phyloP scores from a whole-genome alignment of 2,888 invertebrate species.

The Hydrotaea diabolus region DNA sequence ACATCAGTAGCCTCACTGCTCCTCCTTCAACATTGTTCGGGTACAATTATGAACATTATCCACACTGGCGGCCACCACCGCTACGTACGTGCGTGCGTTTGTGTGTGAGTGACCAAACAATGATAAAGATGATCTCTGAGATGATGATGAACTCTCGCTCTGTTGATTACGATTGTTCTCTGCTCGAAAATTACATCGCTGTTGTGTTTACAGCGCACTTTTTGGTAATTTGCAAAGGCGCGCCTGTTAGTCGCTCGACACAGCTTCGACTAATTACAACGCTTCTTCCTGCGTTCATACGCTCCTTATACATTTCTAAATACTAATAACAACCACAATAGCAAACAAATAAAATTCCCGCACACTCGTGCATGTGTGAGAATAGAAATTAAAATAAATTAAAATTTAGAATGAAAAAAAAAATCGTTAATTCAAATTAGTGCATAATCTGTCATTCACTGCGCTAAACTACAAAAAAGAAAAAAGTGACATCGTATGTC shows the following conservation, averaged over 20 bases:
- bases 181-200: not conserved
- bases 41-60: not conserved
- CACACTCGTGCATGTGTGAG: not conserved
- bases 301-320: not conserved
- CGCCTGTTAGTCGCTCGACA: slow-evolving; percentile 72
- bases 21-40: not conserved
- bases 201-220: not conserved
- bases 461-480: not conserved
- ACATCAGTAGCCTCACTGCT: not conserved
- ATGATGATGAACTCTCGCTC: not conserved
- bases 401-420: slow-evolving; percentile 9
- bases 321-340: slow-evolving; percentile 18
- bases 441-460: not conserved
- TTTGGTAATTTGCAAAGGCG: not conserved
- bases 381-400: slow-evolving; percentile 25
- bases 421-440: slow-evolving; percentile 16
- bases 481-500: not conserved
- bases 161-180: not conserved
- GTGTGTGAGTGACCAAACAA: not conserved
- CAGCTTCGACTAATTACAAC: slow-evolving; percentile 74
- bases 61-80: not conserved
- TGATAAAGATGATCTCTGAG: not conserved
- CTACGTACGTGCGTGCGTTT: not conserved
- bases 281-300: not conserved
- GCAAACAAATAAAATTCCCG: not conserved